Evolutionary conservation across 2,888 invertebrate genomes (phyloP), one percentile per base, ranked within the genome.

Genomic region (Calliphora vomitoria): DNA sequence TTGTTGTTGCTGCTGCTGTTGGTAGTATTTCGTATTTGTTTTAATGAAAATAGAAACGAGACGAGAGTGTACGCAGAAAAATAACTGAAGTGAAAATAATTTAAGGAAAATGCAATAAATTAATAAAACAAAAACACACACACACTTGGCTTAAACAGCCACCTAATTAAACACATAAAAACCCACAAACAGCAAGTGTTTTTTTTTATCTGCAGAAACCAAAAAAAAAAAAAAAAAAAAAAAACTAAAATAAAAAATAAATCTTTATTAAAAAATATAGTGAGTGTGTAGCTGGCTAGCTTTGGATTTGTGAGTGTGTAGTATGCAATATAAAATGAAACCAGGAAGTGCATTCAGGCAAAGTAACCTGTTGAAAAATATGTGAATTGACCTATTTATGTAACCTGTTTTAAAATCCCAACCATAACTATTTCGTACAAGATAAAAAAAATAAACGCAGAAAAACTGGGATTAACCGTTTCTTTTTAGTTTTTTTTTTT

Each of bases 331-430:
- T 25, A 25, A 78, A 80, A 25, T 41, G 31, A 74, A 86, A 80
- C 83, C 86, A 81, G 88, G 85, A 86, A 88, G 71, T 86, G 79
- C 74, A 84, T 71, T 58, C 78, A 69, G 72, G 50, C 80, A 81
- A 76, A 79, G 74, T 82, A 83, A 84, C 86, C 86, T 86, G 83
- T 84, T 88, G 86, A 82, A 85, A 80, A 85, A 85, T 87, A 85
- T 87, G 85, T 87, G 85, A 85, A 87, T 78, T 89, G 89, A 89
- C 89, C 92, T 90, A 92, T 92, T 92, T 92, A 92, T 92, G 91
- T 92, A 92, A 92, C 92, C 92, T 92, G 92, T 92, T 92, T 89
- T 82, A 64, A 81, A 87, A 87, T 62, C 50, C 55, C 75, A 69
- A 82, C 79, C 79, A 82, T 80, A 82, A 75, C 38, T 41, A 66